These are phyloP conservation scores for Hyaena hyaena DNA, from an alignment of 2,113 vertebrate genomes.

Conservation along the genomic window DNA sequence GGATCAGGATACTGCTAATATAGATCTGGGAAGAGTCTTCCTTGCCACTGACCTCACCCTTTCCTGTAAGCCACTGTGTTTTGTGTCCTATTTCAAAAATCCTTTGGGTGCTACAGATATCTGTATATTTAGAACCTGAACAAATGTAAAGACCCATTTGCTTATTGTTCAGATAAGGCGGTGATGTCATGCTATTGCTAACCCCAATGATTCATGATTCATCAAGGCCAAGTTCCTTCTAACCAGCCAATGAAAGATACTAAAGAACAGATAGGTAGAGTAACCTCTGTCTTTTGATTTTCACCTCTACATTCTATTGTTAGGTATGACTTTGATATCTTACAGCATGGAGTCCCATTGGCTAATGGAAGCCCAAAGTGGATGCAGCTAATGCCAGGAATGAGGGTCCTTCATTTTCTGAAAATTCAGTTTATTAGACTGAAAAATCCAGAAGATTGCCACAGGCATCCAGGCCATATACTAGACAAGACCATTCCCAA, in stretches of 20 bases:
- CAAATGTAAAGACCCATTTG: conserved; percentile 21
- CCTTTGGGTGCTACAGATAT: background rate
- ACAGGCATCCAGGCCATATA: conserved; percentile 68
- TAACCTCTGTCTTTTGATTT: conserved; percentile 32
- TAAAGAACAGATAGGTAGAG: conserved; percentile 37
- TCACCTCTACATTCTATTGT: background rate
- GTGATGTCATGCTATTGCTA: conserved; percentile 40
- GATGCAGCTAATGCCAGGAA: background rate
- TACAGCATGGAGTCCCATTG: background rate
- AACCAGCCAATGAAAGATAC: conserved; percentile 3
- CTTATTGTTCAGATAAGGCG: conserved; percentile 37
- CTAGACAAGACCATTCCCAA: conserved; percentile 77
- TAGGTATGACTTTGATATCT: conserved; percentile 5
- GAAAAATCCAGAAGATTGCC: conserved; percentile 79
- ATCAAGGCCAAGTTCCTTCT: conserved; percentile 22
- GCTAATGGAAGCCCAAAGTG: conserved; percentile 15
- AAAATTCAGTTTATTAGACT: conserved; percentile 83
- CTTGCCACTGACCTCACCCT: conserved; percentile 7
- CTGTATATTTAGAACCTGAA: background rate
- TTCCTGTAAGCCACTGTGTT: conserved; percentile 22
- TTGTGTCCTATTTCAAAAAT: conserved; percentile 18
- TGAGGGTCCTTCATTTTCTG: conserved; percentile 81
- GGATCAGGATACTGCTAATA: background rate
- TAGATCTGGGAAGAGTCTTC: background rate
- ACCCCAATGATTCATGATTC: background rate